These are phyloP conservation scores for Icerya purchasi DNA, from an alignment of 2,888 invertebrate genomes.

Conservation along the genomic window DNA sequence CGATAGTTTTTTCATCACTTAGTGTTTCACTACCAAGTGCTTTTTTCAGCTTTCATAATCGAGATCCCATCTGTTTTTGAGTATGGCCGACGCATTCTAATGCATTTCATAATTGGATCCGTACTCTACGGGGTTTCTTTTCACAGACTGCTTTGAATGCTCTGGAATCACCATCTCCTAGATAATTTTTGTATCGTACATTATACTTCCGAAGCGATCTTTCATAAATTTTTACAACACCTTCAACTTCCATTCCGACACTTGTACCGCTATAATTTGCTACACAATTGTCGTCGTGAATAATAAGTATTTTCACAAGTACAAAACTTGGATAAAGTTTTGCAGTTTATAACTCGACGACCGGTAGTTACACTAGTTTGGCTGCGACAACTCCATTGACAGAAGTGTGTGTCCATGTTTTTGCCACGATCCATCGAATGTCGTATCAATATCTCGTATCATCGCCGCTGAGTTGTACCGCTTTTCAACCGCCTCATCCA, in stretches of 20 bases:
- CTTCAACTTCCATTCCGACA: slow-evolving; percentile 16
- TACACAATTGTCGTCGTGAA: slow-evolving; percentile 13
- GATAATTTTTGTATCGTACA: slow-evolving; percentile 13
- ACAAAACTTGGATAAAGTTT: slow-evolving; percentile 14
- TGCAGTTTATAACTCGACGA: slow-evolving; percentile 15
- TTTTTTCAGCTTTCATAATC: slow-evolving; percentile 9
- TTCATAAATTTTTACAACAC: slow-evolving; percentile 12
- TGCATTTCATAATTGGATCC: no score
- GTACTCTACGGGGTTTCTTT: no score
- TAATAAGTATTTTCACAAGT: slow-evolving; percentile 11
- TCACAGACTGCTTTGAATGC: not conserved
- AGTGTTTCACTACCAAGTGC: slow-evolving; percentile 15
- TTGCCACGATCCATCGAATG: slow-evolving; percentile 16
- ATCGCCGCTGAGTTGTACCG: no score
- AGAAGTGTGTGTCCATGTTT: slow-evolving; percentile 15
- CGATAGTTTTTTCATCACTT: slow-evolving; percentile 17
- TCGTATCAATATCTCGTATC: not conserved
- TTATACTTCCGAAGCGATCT: slow-evolving; percentile 13
- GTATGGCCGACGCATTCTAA: slow-evolving; percentile 14
- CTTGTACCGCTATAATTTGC: slow-evolving; percentile 15
- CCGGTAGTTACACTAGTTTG: slow-evolving; percentile 15
- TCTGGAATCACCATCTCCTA: slow-evolving; percentile 11
- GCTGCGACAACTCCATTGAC: slow-evolving; percentile 15
- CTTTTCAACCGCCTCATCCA: not conserved
- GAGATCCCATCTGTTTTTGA: slow-evolving; percentile 15